A percentile compares a stretch with the other conserved stretches of the same genome.
Evolutionary conservation across 2,797 vertebrate genomes (phyloP).

Genomic region (Oryzias sinensis): DNA sequence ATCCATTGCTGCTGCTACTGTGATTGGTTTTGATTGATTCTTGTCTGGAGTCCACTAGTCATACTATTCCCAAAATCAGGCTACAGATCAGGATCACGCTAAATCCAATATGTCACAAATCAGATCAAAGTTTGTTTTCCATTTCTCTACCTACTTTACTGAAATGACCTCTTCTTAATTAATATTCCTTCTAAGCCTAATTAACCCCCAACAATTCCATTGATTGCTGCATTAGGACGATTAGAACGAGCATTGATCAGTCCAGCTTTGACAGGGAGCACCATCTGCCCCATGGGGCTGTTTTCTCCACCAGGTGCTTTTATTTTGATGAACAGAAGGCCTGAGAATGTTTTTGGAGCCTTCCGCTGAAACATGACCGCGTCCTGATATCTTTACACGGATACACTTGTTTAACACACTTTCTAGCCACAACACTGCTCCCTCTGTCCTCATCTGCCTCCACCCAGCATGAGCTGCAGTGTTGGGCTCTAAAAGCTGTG

Average conservation of each 20-base stretch:
- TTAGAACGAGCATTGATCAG: conserved; percentile 10
- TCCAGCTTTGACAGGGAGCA: neutral
- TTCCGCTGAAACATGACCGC: conserved; percentile 50
- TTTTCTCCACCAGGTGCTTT: conserved; percentile 29
- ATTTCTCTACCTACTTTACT: too few relatives aligned
- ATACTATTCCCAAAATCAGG: too few relatives aligned
- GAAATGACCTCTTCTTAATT: neutral
- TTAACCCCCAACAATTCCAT: neutral
- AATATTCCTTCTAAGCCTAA: neutral
- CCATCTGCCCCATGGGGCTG: conserved; percentile 10
- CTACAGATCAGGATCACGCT: too few relatives aligned
- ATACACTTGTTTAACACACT: conserved; percentile 61
- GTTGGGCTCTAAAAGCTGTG: conserved; percentile 15
- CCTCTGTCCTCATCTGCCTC: conserved; percentile 40
- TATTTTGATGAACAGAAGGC: conserved; percentile 21
- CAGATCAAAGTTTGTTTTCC: too few relatives aligned
- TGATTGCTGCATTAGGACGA: conserved; percentile 2
- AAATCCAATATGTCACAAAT: too few relatives aligned
- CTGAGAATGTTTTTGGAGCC: conserved; percentile 47
- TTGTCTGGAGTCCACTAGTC: too few relatives aligned
- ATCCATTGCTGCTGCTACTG: neutral
- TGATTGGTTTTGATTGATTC: neutral
- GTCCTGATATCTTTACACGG: conserved; percentile 59
- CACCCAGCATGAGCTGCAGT: conserved; percentile 11
- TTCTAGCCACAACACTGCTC: conserved; percentile 70